Conservation (phyloP, 2,888 invertebrate genomes). For the Troglohyphantes excavatus region DNA sequence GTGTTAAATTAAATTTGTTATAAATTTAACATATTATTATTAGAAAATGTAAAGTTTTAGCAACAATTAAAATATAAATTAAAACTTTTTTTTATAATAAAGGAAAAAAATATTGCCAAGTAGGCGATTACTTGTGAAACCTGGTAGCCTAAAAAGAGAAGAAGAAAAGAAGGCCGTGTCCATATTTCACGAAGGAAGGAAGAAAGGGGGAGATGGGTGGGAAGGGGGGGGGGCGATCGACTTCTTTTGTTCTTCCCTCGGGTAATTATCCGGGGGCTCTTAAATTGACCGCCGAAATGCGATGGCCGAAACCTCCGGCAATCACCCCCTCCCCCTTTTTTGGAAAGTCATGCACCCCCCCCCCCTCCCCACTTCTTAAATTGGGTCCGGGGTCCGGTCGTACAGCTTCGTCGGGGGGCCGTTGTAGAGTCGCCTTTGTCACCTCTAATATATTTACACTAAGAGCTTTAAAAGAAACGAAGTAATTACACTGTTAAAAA, state of each 20-base stretch:
- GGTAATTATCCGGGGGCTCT: conserved; percentile 75
- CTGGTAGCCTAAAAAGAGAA: no score
- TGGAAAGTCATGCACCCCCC: not conserved
- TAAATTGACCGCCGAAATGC: conserved; percentile 74
- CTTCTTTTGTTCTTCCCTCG: conserved; percentile 42
- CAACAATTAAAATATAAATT: no score
- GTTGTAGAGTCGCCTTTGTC: conserved; percentile 7
- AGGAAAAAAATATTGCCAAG: no score
- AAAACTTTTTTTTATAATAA: no score
- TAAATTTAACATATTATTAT: no score
- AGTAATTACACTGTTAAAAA: no score
- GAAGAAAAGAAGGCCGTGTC: conserved; percentile 5
- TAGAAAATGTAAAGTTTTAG: no score
- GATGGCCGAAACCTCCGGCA: conserved; percentile 65
- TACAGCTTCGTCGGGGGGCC: conserved; percentile 26
- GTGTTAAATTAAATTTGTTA: no score
- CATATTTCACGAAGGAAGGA: conserved; percentile 54
- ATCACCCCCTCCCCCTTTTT: conserved; percentile 44
- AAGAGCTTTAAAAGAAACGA: no score
- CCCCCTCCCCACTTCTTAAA: conserved; percentile 23
- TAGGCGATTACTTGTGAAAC: no score
- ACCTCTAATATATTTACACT: no score
- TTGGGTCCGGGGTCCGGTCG: conserved; percentile 64
- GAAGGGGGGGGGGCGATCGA: conserved; percentile 35
- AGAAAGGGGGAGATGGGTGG: not conserved